These are phyloP conservation scores for Empidonax alnorum DNA, from an alignment of 2,113 vertebrate genomes.

Conservation along the genomic window DNA sequence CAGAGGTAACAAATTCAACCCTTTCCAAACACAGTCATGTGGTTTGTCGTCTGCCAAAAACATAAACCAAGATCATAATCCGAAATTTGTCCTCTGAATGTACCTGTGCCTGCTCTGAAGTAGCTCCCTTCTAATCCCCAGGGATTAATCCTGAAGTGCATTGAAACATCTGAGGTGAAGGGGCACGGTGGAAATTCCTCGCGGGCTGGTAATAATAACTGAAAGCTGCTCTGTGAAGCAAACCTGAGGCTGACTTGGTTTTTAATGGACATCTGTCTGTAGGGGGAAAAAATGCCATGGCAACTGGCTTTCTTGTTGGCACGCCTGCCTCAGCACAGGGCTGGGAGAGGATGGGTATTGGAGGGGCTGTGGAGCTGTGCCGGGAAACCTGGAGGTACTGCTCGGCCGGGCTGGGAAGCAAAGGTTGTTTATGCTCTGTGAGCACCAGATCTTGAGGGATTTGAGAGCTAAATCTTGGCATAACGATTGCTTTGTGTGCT, in stretches of 20 bases:
- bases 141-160: slow-evolving; percentile 35
- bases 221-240: slow-evolving; percentile 57
- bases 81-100: not conserved
- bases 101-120: slow-evolving; percentile 29
- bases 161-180: slow-evolving; percentile 41
- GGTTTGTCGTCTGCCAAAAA: not conserved
- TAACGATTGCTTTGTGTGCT: slow-evolving; percentile 59
- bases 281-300: slow-evolving; percentile 66
- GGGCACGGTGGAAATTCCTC: slow-evolving; percentile 41
- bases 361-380: not conserved
- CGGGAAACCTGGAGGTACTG: not conserved
- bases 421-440: slow-evolving; percentile 50
- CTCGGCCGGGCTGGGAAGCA: not conserved
- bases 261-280: slow-evolving; percentile 71
- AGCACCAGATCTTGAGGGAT: slow-evolving; percentile 61
- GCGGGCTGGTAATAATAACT: slow-evolving; percentile 9
- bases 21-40: not conserved
- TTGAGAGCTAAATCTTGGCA: slow-evolving; percentile 63
- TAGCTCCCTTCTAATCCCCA: slow-evolving; percentile 15
- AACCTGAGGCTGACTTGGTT: slow-evolving; percentile 70
- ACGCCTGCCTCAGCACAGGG: not conserved
- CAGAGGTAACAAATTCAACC: not conserved
- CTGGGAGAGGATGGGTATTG: slow-evolving; percentile 4
- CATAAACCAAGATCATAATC: not conserved
- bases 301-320: slow-evolving; percentile 63